phyloP scores from a whole-genome alignment of 2,113 vertebrate genomes.

The Cephalopholis sonnerati region DNA sequence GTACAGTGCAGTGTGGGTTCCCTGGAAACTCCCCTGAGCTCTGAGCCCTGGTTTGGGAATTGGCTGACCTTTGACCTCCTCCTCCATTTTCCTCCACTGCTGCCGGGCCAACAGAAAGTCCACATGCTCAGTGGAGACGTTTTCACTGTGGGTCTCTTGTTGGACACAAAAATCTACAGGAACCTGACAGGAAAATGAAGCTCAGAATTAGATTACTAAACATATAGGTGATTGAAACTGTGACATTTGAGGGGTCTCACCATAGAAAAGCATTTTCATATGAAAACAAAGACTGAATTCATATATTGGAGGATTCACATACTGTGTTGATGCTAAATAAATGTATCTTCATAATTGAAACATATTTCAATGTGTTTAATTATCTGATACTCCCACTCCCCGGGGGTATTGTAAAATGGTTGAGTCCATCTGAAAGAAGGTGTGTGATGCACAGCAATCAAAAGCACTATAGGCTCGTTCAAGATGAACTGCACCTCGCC shows the following conservation, averaged over 20 bases:
- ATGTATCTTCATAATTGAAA: no score
- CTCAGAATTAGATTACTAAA: neutral
- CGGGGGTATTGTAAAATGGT: no score
- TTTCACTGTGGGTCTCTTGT: conserved; percentile 67
- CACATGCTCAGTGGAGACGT: conserved; percentile 80
- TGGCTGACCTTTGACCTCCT: conserved; percentile 74
- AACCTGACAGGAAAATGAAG: conserved; percentile 24
- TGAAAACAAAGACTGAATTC: neutral
- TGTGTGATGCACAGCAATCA: no score
- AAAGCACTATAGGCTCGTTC: no score
- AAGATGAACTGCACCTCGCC: no score
- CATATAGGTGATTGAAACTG: neutral
- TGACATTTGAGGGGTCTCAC: neutral
- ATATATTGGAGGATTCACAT: no score
- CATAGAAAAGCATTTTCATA: neutral
- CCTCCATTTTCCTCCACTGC: conserved; percentile 83
- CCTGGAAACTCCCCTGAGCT: conserved; percentile 73
- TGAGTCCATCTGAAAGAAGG: no score
- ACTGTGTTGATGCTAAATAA: no score
- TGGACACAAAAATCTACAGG: conserved; percentile 68
- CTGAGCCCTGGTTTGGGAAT: conserved; percentile 70
- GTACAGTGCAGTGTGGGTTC: conserved; percentile 74
- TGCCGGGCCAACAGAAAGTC: conserved; percentile 79
- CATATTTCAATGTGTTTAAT: no score
- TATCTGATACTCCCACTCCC: no score